Evolutionary conservation across 2,888 invertebrate species (phyloP), one percentile per base, ranked within the genome.

Genomic region (Anthophora plumipes): DNA sequence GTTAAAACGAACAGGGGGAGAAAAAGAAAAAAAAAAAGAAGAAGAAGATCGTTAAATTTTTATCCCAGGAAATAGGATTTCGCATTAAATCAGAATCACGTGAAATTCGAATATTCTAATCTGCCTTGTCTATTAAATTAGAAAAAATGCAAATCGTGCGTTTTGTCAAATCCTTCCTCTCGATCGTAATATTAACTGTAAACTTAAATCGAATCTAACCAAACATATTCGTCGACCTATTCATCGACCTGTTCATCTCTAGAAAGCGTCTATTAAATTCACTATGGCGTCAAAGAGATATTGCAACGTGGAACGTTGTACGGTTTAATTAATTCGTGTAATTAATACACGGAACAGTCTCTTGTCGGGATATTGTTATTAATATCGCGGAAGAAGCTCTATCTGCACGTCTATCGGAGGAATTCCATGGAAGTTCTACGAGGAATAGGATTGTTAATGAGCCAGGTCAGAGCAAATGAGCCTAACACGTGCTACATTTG

Each of bases 401-500:
- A 37, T 52, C 60, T 5, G 48, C 1, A 1, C 20, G 39, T 39
- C 20, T 41, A 67, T 68, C 55, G 61, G 7, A 52, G n/a, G n/a
- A 41, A 68, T 68, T 57, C 55, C 12, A 57, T 5, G 57, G 48
- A 70, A 74, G 55, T 59, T 46, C 46, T 67, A 1, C 4, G 71
- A 20, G 54, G 31, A 54, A 46, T 25, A 39, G 52, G 54, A 43
- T 31, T 25, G 63, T 50, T 77, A 74, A 71, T 61, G 80, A 77
- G 73, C 48, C 41, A 46, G 31, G 22, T 50, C 25, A 22, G n/a
- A 69, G 43, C 61, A 74, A 75, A 78, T 20, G 50, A 68, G 55
- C 68, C 43, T 48, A 60, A 20, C 76, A 76, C 73, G 72, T 73
- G 70, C 70, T 76, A 20, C 48, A 41, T 57, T 61, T 66, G 55